These are phyloP conservation scores for Dendrocincla tyrannina DNA, from an alignment of 2,797 vertebrate species.

Conservation along the genomic window DNA sequence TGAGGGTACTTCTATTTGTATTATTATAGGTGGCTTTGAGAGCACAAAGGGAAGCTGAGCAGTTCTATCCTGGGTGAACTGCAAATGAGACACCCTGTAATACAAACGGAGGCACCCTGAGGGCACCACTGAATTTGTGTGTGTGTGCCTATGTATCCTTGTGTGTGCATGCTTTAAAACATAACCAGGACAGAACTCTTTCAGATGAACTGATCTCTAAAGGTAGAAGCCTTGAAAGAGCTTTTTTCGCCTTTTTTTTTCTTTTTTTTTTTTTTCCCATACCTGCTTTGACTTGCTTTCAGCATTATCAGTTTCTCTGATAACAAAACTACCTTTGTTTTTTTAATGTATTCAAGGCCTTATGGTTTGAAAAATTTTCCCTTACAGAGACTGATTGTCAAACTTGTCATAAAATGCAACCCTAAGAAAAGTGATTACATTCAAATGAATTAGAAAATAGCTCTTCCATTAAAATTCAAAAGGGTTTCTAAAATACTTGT, in stretches of 20 bases:
- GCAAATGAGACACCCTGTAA: slow-evolving; percentile 12
- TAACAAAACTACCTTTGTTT: background rate
- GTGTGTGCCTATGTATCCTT: background rate
- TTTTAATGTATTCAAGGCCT: background rate
- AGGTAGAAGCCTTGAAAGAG: slow-evolving; percentile 19
- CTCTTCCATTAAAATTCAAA: slow-evolving; percentile 15
- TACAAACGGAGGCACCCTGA: slow-evolving; percentile 39
- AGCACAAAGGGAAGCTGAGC: slow-evolving; percentile 38
- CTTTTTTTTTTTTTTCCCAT: background rate
- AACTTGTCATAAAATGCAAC: slow-evolving; percentile 6
- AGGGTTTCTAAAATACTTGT: background rate
- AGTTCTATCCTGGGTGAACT: slow-evolving; percentile 4
- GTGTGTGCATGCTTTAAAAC: background rate
- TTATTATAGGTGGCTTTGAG: slow-evolving; percentile 52
- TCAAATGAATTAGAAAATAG: slow-evolving; percentile 13
- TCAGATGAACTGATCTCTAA: slow-evolving; percentile 26
- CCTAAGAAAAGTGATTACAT: background rate
- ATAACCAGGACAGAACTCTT: slow-evolving; percentile 10
- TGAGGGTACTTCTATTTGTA: slow-evolving; percentile 32
- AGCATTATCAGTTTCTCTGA: background rate
- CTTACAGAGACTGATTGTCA: slow-evolving; percentile 21
- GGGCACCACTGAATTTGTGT: slow-evolving; percentile 7
- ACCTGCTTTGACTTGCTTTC: background rate
- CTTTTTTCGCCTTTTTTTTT: background rate
- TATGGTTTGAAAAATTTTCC: background rate